Base-by-base conservation (phyloP, 2,888 invertebrate genomes). In the Cremastobaeus sp. region DNA sequence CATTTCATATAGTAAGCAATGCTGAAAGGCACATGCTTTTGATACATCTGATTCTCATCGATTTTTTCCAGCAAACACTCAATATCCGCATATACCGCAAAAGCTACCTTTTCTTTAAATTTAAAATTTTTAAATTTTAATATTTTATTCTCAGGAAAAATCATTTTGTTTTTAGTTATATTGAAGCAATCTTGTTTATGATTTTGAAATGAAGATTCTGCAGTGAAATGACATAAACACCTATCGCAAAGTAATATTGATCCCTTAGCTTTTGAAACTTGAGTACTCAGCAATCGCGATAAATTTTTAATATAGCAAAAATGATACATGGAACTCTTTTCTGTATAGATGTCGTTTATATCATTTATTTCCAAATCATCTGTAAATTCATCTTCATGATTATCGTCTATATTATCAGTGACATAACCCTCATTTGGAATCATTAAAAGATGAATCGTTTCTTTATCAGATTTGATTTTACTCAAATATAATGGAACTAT, bases 81-180 rank as follows among this genome's bases (percentile, higher is more conserved):
- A 34, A 59, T 48, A 28, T 75, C 71, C 0, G 66, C 68, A 18
- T 71, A 62, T 1, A 71, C 35, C 8, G 57, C 32, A 47, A 68
- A 68, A n/a, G 64, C 64, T 3, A 72, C 68, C 5, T n/a, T 4
- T 17, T 45, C 37, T 39, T 50, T 64, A 15, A 8, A 1, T 3
- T 25, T 25, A 20, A 34, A 48, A 34, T 48, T 32, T 34, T 34
- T 48, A 18, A 48, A 48, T 11, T 48, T 1, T 11, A 48, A 48
- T 1, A 48, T 3, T 12, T 48, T 48, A 14, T 48, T 21, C n/a
- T 21, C 35, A 0, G 50, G 50, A 9, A 35, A 30, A 15, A 54
- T 54, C 28, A 57, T 54, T 39, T 39, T 54, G 28, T 17, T n/a
- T 3, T 50, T 32, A 32, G 17, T 17, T 2, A 28, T 48, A 32